Conservation (phyloP, 2,888 invertebrate genomes). For the Ennomos quercinarius region DNA sequence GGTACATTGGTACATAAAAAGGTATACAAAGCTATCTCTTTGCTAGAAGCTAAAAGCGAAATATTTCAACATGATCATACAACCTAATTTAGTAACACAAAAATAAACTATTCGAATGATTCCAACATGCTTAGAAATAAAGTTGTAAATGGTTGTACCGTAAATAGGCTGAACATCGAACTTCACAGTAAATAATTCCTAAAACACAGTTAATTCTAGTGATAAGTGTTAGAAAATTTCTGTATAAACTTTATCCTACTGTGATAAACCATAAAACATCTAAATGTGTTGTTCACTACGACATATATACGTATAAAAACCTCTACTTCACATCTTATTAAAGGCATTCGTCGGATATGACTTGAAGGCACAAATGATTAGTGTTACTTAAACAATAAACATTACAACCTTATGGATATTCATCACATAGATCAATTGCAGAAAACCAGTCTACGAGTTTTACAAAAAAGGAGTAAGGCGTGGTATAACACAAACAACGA, state of each 20-base stretch:
- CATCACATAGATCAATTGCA: constrained; percentile 60
- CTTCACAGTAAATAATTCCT: constrained; percentile 40
- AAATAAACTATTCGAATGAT: constrained; percentile 81
- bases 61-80: constrained; percentile 14
- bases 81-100: constrained; percentile 63
- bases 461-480: constrained; percentile 30
- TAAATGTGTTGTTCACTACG: constrained; percentile 62
- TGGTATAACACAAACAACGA: constrained; percentile 46
- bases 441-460: constrained; percentile 47
- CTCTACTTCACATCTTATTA: constrained; percentile 69
- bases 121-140: constrained; percentile 76
- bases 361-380: constrained; percentile 79
- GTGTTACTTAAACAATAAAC: constrained; percentile 55
- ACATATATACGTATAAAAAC: constrained; percentile 71
- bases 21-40: constrained; percentile 35
- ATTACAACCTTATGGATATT: constrained; percentile 52
- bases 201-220: constrained; percentile 29
- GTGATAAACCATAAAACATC: constrained; percentile 60
- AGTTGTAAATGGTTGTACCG: constrained; percentile 47
- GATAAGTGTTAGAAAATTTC: constrained; percentile 46
- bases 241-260: constrained; percentile 53
- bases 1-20: constrained; percentile 33
- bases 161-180: constrained; percentile 40
- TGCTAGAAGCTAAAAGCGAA: constrained; percentile 33
- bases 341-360: constrained; percentile 83